A percentile compares a stretch with the other conserved stretches of the same genome.
Conservation (phyloP, 92 coral and sea anemone species). For the Phenganax subtilis region DNA sequence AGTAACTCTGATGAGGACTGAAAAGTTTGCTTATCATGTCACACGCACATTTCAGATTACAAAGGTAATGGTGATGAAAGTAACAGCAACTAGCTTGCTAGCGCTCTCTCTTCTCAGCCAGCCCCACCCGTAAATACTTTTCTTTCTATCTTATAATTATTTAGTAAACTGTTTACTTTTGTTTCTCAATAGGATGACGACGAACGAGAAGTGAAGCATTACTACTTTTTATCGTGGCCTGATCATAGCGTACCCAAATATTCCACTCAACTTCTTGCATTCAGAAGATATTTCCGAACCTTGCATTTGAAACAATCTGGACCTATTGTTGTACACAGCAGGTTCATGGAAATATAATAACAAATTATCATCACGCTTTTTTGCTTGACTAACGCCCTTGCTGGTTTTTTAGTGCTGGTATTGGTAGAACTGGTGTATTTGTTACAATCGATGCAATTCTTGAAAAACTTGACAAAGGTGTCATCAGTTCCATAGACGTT, state of each 20-base stretch:
- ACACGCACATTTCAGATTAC: neutral
- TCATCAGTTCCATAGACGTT: neutral
- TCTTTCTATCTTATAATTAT: no score
- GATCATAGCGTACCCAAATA: slow-evolving; percentile 81
- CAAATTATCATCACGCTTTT: no score
- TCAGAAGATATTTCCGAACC: slow-evolving; percentile 63
- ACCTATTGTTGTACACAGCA: slow-evolving; percentile 81
- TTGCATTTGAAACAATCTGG: slow-evolving; percentile 65
- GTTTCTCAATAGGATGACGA: slow-evolving; percentile 33
- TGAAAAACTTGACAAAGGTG: neutral
- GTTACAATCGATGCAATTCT: slow-evolving; percentile 7
- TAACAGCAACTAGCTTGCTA: no score
- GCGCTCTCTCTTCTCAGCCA: no score
- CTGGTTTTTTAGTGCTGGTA: slow-evolving; percentile 10
- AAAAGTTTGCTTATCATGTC: slow-evolving; percentile 23
- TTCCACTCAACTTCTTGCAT: slow-evolving; percentile 47
- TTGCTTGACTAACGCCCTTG: no score
- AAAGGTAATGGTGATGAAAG: neutral
- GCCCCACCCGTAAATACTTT: no score
- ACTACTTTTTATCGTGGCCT: slow-evolving; percentile 87
- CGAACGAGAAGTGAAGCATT: slow-evolving; percentile 67
- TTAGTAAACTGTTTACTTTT: no score
- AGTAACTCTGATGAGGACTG: slow-evolving; percentile 20
- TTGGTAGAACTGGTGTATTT: slow-evolving; percentile 20
- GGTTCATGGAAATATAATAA: slow-evolving; percentile 33